Conservation (phyloP, 2,113 vertebrate species). For the Regulus satrapa region DNA sequence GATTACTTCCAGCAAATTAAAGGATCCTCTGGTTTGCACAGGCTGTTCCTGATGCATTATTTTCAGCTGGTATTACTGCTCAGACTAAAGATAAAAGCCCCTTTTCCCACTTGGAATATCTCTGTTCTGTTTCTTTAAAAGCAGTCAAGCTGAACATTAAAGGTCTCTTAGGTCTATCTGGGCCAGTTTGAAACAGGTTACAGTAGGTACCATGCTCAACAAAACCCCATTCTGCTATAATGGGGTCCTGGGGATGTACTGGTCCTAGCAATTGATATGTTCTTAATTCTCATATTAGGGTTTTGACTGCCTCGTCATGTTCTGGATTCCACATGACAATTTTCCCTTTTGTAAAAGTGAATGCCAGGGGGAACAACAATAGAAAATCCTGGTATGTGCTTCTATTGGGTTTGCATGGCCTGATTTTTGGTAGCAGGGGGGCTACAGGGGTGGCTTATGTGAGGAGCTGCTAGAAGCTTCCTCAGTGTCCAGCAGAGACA, state of each 20-base stretch:
- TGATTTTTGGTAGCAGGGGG: background rate
- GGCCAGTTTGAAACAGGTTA: background rate
- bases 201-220: background rate
- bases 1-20: background rate
- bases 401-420: background rate
- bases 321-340: background rate
- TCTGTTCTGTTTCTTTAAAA: background rate
- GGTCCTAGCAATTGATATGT: background rate
- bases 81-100: background rate
- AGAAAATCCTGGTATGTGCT: background rate
- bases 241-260: background rate
- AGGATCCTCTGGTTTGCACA: background rate
- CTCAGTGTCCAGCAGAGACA: background rate
- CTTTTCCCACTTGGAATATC: background rate
- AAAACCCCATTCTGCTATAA: background rate
- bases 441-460: background rate
- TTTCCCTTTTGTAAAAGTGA: background rate
- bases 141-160: background rate
- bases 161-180: background rate
- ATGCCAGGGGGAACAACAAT: background rate
- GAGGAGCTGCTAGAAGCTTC: background rate
- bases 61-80: background rate
- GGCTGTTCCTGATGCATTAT: background rate
- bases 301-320: background rate
- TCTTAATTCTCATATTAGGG: background rate